Percentiles rank a stretch among this genome's conserved stretches.
These are phyloP conservation scores for Lingula anatina DNA, from an alignment of 2,888 invertebrate species.

Conservation along the genomic window DNA sequence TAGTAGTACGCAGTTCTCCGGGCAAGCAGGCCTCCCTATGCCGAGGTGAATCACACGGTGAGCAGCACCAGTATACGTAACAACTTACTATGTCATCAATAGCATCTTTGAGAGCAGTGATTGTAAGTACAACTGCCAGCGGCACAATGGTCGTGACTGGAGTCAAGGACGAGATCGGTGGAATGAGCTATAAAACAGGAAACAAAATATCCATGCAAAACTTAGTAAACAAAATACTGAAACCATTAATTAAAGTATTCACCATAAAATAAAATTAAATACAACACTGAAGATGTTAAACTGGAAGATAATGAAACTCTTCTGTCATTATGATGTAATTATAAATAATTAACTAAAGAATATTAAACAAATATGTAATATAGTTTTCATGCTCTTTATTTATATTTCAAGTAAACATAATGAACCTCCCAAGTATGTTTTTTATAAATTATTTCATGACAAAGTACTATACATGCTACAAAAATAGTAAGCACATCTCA, in stretches of 20 bases:
- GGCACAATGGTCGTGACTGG: constrained; percentile 96
- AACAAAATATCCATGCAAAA: constrained; percentile 1
- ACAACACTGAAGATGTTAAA: neutral
- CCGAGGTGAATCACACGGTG: neutral
- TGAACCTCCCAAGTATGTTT: too few species aligned
- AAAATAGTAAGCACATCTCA: too few species aligned
- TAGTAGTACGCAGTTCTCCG: neutral
- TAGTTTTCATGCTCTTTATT: too few species aligned
- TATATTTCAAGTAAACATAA: too few species aligned
- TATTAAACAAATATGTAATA: too few species aligned
- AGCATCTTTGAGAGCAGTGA: constrained; percentile 95
- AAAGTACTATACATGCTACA: too few species aligned
- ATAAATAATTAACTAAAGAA: too few species aligned
- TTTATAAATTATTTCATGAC: too few species aligned
- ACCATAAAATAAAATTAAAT: neutral
- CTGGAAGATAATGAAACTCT: too few species aligned
- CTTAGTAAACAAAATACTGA: too few species aligned
- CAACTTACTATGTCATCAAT: constrained; percentile 97
- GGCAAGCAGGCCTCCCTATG: neutral
- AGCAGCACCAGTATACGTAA: too few species aligned
- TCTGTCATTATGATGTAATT: too few species aligned
- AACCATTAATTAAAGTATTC: constrained; percentile 1
- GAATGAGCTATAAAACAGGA: constrained; percentile 65
- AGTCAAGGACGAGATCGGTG: constrained; percentile 93
- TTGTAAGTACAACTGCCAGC: constrained; percentile 84